Evolutionary conservation across 2,797 vertebrate species (phyloP), one percentile per base, ranked within the genome.

Genomic region (Crypturellus tataupa): DNA sequence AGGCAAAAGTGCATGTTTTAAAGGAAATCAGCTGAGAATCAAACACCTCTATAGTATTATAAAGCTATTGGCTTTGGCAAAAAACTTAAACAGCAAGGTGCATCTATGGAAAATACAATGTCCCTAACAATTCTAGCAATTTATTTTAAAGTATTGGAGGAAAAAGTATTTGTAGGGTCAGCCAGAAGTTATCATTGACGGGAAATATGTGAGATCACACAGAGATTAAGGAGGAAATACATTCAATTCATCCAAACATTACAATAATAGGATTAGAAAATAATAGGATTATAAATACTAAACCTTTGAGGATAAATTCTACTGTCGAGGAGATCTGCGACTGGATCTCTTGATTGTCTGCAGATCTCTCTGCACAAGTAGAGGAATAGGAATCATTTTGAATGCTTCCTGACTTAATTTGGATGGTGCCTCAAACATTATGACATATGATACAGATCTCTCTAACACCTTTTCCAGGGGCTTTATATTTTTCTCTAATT

Each of bases 191-290:
- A 98, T 96, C 97, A 94, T 72, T 96, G 77, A 93, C 94, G 96
- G 95, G 98, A 98, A 98, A 98, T 97, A 97, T 97, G 93, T 98
- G 98, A 97, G 98, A 98, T 96, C 96, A 92, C 95, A 97, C 89
- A 97, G 95, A 98, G 97, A 99, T 99, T 98, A 99, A 97, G 96
- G 97, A 98, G 95, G 97, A 98, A 99, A 99, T 98, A 98, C 98
- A 98, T 99, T 98, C 98, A 98, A 98, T 98, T 98, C 84, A 97
- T 98, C 98, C 98, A 98, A 98, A 98, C 97, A 98, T 98, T 98
- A 97, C 98, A 98, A 98, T 98, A 98, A 99, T 98, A 98, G 98
- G 98, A 99, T 99, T 99, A 99, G 95, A 97, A 98, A 98, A 98
- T 98, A 98, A 98, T 97, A 98, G 97, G 95, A 97, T 98, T 98